Evolutionary conservation across 2,113 vertebrate genomes (phyloP), one percentile per base, ranked within the genome.

Genomic region (Ondatra zibethicus): DNA sequence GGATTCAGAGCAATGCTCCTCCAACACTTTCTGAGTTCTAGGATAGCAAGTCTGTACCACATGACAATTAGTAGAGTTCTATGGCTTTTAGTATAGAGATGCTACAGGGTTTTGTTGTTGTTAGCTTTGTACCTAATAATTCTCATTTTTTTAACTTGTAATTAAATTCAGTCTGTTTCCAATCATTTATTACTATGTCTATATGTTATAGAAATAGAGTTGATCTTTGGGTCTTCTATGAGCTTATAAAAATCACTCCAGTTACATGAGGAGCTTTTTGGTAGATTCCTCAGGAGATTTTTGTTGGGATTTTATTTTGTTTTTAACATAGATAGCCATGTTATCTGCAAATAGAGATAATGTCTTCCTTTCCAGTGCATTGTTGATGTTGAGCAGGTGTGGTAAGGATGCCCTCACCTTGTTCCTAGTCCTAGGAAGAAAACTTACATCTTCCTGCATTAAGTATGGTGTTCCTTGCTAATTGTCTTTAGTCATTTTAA

Each of bases 181-280:
- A 93, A 5, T 75, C 87, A n/a, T 88, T 96, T 36, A 66, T 86
- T 77, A 65, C 39, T 65, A 33, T 19, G n/a, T n/a, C n/a, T n/a
- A n/a, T n/a, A n/a, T n/a, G 73, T 73, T 88, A 61, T 45, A 88
- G 23, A 89, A 94, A 92, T 55, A 80, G 7, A 93, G 39, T 89
- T 95, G 42, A 72, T 72, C 90, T 93, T 91, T 96, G 36, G 95
- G n/a, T 50, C 45, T 93, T 36, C 70, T 93, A 12, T 95, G 13
- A 61, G 85, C 66, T 91, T 72, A 89, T 3, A 65, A 87, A 80
- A 68, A 68, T 85, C 65, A 63, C 65, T 77, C 76, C 23, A 42
- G 7, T 94, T 77, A 50, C 77, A 42, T 36, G 47, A 88, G 2
- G 19, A 31, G 1, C 82, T 82, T 93, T 89, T 50, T 45, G 52